Evolutionary conservation across 2,797 vertebrate species (phyloP).

Genomic region (Borostomias antarcticus): DNA sequence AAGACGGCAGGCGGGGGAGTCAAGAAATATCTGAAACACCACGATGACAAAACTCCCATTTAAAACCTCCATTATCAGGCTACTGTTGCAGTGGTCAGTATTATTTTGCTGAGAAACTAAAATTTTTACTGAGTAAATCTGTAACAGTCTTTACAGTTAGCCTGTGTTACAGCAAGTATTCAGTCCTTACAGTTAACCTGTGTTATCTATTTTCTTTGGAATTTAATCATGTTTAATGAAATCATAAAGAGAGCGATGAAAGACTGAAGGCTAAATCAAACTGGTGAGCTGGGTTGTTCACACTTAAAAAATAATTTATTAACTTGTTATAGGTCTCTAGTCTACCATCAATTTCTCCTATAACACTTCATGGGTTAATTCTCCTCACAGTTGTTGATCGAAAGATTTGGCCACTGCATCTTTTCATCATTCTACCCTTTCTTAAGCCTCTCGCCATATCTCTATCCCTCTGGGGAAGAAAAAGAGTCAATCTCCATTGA

Average conservation of each 20-base stretch:
- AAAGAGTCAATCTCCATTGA: conserved; percentile 50
- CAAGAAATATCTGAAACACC: conserved; percentile 28
- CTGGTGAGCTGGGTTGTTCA: too few species aligned
- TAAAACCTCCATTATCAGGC: conserved; percentile 4
- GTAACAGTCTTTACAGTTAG: conserved; percentile 3
- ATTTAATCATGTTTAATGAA: not conserved
- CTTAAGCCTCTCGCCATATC: conserved; percentile 55
- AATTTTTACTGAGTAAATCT: conserved; percentile 25
- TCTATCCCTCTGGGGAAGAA: conserved; percentile 61
- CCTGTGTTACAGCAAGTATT: too few species aligned
- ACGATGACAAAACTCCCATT: conserved; percentile 20
- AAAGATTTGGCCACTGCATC: conserved; percentile 58
- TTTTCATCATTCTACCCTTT: conserved; percentile 55
- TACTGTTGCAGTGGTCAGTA: conserved; percentile 25
- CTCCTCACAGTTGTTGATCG: conserved; percentile 55
- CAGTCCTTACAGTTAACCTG: too few species aligned
- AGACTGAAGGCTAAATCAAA: not conserved
- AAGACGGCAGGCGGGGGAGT: conserved; percentile 27
- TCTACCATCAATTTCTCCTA: conserved; percentile 4
- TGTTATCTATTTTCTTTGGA: too few species aligned
- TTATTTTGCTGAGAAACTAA: conserved; percentile 14
- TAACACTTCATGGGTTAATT: conserved; percentile 50
- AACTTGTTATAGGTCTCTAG: not conserved
- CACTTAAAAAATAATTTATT: not conserved
- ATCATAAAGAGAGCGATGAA: not conserved